Conservation (phyloP, 2,888 invertebrate genomes). For the Carterocephalus palaemon region DNA sequence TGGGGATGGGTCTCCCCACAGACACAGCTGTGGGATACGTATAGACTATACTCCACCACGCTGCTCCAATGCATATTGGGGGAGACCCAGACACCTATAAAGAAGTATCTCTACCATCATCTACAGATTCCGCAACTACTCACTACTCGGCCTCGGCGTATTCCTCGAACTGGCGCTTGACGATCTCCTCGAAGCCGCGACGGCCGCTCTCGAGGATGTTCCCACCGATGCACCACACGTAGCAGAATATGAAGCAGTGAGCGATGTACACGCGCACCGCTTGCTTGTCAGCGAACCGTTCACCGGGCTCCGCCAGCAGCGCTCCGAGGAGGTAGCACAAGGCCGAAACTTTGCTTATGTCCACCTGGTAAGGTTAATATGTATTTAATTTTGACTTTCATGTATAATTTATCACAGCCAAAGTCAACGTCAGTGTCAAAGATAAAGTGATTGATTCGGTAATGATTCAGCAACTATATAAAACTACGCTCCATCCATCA, state of each 20-base stretch:
- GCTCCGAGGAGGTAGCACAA: constrained; percentile 86
- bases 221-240: constrained; percentile 92
- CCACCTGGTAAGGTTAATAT: constrained; percentile 77
- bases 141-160: constrained; percentile 81
- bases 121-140: constrained; percentile 33
- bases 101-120: too few species aligned
- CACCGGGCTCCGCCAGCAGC: constrained; percentile 81
- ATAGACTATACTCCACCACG: too few species aligned
- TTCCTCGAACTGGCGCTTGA: constrained; percentile 84
- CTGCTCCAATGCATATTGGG: too few species aligned
- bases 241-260: constrained; percentile 89
- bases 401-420: neutral
- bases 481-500: too few species aligned
- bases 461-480: too few species aligned
- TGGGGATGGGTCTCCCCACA: too few species aligned
- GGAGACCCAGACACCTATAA: too few species aligned
- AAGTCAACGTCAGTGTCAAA: too few species aligned
- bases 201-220: constrained; percentile 86
- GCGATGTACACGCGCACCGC: constrained; percentile 82
- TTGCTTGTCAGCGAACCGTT: constrained; percentile 80
- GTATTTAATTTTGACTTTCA: constrained; percentile 10
- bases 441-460: too few species aligned
- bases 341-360: constrained; percentile 88
- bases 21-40: too few species aligned
- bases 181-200: constrained; percentile 83